Evolutionary conservation across 2,888 invertebrate genomes (phyloP).

Genomic region (Cephus pulcher): DNA sequence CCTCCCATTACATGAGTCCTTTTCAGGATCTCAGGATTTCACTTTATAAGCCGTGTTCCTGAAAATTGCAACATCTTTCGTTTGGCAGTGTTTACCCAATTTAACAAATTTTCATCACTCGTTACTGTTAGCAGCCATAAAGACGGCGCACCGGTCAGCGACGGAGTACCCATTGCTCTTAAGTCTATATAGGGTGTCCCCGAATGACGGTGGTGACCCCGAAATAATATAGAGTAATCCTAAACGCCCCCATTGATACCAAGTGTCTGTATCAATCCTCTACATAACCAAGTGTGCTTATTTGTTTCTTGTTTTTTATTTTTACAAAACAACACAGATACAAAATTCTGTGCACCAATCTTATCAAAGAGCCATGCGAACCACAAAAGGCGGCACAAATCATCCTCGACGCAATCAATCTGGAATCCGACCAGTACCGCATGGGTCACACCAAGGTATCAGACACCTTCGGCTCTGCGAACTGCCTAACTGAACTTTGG

Average conservation of each 20-base stretch:
- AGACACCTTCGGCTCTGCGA: constrained; percentile 45
- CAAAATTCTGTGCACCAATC: constrained; percentile 98
- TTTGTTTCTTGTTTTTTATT: constrained; percentile 5
- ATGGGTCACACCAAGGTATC: constrained; percentile 96
- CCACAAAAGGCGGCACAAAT: constrained; percentile 84
- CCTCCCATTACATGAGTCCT: constrained; percentile 18
- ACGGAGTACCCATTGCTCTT: not conserved
- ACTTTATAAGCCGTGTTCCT: not conserved
- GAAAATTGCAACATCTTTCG: not conserved
- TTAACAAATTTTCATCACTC: not conserved
- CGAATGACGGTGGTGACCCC: not conserved
- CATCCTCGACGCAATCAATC: constrained; percentile 84
- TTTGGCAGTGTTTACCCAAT: not conserved
- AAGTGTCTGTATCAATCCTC: not conserved
- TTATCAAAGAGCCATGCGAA: constrained; percentile 78
- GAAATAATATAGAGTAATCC: not conserved
- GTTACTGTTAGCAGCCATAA: not conserved
- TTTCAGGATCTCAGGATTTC: not conserved
- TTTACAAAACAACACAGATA: constrained; percentile 80
- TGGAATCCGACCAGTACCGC: constrained; percentile 94
- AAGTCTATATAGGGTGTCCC: not conserved
- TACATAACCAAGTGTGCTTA: not conserved
- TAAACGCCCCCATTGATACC: not conserved
- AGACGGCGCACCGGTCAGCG: not conserved
- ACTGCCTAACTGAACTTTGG: not conserved